A percentile compares a stretch with the other conserved stretches of the same genome.
These are phyloP conservation scores for Lates japonicus DNA, from an alignment of 2,797 vertebrate genomes.

Conservation along the genomic window DNA sequence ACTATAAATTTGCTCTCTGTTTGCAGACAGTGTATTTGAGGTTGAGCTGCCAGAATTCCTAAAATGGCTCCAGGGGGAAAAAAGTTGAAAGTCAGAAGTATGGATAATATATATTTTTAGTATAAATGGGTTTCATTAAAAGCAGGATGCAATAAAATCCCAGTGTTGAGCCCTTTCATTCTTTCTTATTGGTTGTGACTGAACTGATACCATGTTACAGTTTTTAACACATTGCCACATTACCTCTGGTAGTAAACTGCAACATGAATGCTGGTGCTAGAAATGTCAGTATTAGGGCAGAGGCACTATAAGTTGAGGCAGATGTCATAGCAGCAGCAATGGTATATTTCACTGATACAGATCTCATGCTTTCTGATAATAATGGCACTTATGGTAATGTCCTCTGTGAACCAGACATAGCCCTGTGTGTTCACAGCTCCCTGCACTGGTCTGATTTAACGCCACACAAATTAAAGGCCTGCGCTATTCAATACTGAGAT, in stretches of 20 bases:
- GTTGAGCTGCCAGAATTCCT: conserved; percentile 7
- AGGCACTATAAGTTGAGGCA: conserved; percentile 72
- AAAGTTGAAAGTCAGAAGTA: background rate
- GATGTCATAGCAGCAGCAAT: conserved; percentile 52
- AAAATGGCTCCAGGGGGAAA: conserved; percentile 14
- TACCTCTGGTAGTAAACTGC: conserved; percentile 54
- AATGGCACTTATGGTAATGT: conserved; percentile 83
- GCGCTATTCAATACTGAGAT: conserved; percentile 54
- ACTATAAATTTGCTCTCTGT: conserved; percentile 34
- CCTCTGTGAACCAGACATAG: conserved; percentile 78
- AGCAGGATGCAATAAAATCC: conserved; percentile 18
- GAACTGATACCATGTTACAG: conserved; percentile 44
- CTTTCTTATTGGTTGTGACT: conserved; percentile 24
- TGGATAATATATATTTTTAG: background rate
- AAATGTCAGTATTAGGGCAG: conserved; percentile 69
- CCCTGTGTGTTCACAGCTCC: conserved; percentile 57
- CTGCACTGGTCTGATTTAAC: conserved; percentile 74
- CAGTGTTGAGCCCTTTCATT: conserved; percentile 1
- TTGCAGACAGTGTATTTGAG: conserved; percentile 23
- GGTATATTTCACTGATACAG: conserved; percentile 76
- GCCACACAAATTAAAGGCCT: conserved; percentile 40
- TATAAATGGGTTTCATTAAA: background rate
- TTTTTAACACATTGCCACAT: conserved; percentile 60
- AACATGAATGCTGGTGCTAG: conserved; percentile 51
- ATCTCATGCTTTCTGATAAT: conserved; percentile 79